Conservation (phyloP, 2,797 vertebrate species). For the Chloroceryle inda region DNA sequence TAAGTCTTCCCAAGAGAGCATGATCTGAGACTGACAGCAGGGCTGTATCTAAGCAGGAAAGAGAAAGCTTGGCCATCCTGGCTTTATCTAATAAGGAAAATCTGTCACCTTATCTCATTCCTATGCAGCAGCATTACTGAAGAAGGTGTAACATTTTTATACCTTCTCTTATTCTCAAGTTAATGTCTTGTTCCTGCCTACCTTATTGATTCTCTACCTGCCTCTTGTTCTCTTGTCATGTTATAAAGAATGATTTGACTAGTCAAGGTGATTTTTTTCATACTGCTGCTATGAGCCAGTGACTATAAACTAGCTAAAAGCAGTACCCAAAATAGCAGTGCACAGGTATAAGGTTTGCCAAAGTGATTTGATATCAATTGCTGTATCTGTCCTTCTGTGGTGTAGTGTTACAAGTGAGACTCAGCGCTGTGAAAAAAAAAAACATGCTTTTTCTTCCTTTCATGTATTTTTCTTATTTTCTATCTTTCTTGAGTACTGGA, state of each 20-base stretch:
- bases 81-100: neutral
- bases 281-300: slow-evolving; percentile 21
- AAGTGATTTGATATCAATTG: slow-evolving; percentile 1
- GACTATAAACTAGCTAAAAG: slow-evolving; percentile 48
- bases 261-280: slow-evolving; percentile 54
- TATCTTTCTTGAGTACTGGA: neutral
- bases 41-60: neutral
- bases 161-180: neutral
- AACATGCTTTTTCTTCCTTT: neutral
- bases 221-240: slow-evolving; percentile 25
- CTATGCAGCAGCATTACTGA: neutral
- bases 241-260: slow-evolving; percentile 44
- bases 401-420: neutral
- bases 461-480: slow-evolving; percentile 7
- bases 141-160: slow-evolving; percentile 42
- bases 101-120: neutral
- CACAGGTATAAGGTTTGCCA: slow-evolving; percentile 41
- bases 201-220: slow-evolving; percentile 46
- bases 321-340: slow-evolving; percentile 41
- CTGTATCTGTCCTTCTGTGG: slow-evolving; percentile 2
- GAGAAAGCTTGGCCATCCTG: neutral
- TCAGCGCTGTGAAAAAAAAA: neutral
- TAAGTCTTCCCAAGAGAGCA: neutral
- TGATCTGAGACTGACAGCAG: neutral
- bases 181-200: slow-evolving; percentile 56